Evolutionary conservation across 2,113 vertebrate species (phyloP), one percentile per base, ranked within the genome.

Genomic region (Axis porcinus): DNA sequence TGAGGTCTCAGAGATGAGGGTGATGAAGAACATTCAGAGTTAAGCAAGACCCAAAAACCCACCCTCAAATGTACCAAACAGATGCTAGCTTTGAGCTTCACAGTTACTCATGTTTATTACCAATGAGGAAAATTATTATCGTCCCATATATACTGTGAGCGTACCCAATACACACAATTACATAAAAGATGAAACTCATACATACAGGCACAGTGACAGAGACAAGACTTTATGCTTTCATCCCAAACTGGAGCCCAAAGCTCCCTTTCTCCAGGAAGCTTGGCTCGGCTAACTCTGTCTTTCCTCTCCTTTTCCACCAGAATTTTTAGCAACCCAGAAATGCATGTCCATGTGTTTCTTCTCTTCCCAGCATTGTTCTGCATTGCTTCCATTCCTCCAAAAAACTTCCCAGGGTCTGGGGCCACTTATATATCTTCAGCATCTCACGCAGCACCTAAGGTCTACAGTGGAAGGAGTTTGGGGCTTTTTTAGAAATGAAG

Each of bases 161-260:
- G 3, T 9, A 14, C 5, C 25, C 47, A 8, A 30, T 19, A 11
- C 4, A 2, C 27, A 28, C 14, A 25, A 2, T 9, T 40, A 54
- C 13, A 0, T 0, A 0, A 0, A 7, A 58, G 50, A 19, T 10
- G 13, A n/a, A 33, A 52, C 43, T 33, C 14, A n/a, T 40, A 78
- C 21, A 30, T 40, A 5, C 10, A 45, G 13, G 14, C 82, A 28
- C 55, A 30, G 60, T 1, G 23, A 86, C 45, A 54, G 27, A 25
- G 13, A 21, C 15, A 1, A 1, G n/a, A 12, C 28, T 25, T 19
- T 1, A 7, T 2, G 23, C 15, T 60, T 40, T 52, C 27, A 47
- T 62, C 60, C 62, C 43, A 57, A 50, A 28, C 27, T 30, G 33
- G 78, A n/a, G 43, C 86, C n/a, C 43, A 47, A 50, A 45, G 13